Conservation (phyloP, 2,797 vertebrate genomes). For the Sternarchorhynchus goeldii region DNA sequence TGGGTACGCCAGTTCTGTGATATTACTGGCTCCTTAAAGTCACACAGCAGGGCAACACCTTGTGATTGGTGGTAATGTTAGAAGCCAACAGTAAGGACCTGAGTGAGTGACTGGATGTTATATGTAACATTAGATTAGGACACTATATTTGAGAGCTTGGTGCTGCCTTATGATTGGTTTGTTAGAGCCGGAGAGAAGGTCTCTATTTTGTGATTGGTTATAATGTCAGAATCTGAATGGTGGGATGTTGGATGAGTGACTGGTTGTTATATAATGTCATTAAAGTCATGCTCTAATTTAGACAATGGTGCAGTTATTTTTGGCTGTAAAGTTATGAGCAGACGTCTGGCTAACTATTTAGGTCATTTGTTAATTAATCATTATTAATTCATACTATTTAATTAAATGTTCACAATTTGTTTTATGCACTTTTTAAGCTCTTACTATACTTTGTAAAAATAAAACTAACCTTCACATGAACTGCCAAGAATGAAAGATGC, state of each 20-base stretch:
- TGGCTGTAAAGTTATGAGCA: background rate
- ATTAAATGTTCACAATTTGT: too few species aligned
- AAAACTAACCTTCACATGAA: too few species aligned
- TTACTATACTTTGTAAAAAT: too few species aligned
- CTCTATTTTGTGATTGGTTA: background rate
- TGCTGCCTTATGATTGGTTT: conserved; percentile 7
- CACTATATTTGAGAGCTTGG: background rate
- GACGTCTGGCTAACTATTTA: too few species aligned
- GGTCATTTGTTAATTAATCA: too few species aligned
- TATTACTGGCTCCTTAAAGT: background rate
- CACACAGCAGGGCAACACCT: background rate
- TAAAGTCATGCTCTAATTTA: background rate
- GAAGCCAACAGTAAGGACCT: background rate
- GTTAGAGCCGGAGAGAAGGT: background rate
- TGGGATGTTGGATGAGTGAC: background rate
- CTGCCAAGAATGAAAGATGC: too few species aligned
- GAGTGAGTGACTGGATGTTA: background rate
- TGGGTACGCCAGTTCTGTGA: background rate
- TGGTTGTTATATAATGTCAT: background rate
- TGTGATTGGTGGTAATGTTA: background rate
- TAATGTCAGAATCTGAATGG: background rate
- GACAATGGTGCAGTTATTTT: background rate
- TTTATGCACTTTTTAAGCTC: too few species aligned
- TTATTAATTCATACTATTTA: too few species aligned
- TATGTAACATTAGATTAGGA: conserved; percentile 6